Conservation (phyloP, 2,888 invertebrate species). For the Amphipoea oculea region DNA sequence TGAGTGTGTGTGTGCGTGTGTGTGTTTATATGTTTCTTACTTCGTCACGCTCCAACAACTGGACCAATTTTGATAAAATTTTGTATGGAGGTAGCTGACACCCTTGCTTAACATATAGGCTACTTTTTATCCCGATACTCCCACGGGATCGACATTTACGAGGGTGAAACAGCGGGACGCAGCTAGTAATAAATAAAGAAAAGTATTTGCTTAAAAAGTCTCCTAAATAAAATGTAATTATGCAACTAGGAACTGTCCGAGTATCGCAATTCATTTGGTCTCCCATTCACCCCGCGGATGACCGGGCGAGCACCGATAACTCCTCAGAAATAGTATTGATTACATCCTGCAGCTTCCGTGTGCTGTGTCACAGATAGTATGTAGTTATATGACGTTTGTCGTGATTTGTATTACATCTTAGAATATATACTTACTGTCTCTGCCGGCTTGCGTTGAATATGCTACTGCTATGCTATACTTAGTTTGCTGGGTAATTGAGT, state of each 20-base stretch:
- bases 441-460: background rate
- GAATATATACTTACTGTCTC: constrained; percentile 16
- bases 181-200: no score
- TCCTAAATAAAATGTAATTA: background rate
- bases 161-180: no score
- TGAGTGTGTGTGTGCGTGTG: no score
- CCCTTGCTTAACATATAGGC: no score
- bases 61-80: no score
- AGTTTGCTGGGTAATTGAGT: background rate
- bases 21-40: no score
- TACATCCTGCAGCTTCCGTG: constrained; percentile 59
- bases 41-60: no score
- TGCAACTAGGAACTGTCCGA: constrained; percentile 1
- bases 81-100: no score
- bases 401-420: constrained; percentile 24
- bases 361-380: constrained; percentile 39
- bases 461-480: background rate
- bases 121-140: no score
- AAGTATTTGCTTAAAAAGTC: no score
- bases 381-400: constrained; percentile 24
- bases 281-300: constrained; percentile 55
- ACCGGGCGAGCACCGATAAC: constrained; percentile 61
- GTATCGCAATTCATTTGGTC: constrained; percentile 1
- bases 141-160: no score
- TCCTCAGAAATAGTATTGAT: constrained; percentile 66